Conservation (phyloP, 2,797 vertebrate genomes). For the Semotilus atromaculatus region DNA sequence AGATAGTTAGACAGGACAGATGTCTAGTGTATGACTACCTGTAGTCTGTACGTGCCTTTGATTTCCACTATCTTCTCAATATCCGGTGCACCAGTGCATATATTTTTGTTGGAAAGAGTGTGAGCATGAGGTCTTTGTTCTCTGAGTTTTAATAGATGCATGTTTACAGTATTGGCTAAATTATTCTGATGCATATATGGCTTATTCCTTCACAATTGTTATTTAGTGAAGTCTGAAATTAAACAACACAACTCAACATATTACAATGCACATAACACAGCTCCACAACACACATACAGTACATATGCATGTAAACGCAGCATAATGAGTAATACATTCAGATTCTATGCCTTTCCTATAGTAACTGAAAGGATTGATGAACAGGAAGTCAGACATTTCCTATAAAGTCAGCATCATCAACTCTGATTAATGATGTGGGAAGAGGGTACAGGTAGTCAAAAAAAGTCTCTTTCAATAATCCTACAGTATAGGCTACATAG, state of each 20-base stretch:
- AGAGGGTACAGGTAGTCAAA: background rate
- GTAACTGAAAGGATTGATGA: slow-evolving; percentile 48
- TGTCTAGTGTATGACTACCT: background rate
- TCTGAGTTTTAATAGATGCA: background rate
- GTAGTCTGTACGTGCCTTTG: background rate
- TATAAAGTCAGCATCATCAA: slow-evolving; percentile 59
- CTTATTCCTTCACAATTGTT: background rate
- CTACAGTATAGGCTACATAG: background rate
- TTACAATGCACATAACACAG: background rate
- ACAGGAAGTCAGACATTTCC: slow-evolving; percentile 70
- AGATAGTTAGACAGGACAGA: background rate
- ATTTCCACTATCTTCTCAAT: background rate
- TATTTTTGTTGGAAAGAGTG: background rate
- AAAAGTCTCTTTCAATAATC: background rate
- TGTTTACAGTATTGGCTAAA: background rate
- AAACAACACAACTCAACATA: background rate
- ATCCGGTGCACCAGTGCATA: background rate
- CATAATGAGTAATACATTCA: slow-evolving; percentile 31
- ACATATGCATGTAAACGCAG: background rate
- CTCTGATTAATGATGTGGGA: slow-evolving; percentile 48
- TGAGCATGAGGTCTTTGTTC: background rate
- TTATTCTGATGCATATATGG: background rate
- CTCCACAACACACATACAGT: slow-evolving; percentile 4
- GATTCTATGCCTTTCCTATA: slow-evolving; percentile 58
- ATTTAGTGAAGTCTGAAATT: background rate